phyloP scores from a whole-genome alignment of 1,140 invertebrate species.

The Bombus confusus region DNA sequence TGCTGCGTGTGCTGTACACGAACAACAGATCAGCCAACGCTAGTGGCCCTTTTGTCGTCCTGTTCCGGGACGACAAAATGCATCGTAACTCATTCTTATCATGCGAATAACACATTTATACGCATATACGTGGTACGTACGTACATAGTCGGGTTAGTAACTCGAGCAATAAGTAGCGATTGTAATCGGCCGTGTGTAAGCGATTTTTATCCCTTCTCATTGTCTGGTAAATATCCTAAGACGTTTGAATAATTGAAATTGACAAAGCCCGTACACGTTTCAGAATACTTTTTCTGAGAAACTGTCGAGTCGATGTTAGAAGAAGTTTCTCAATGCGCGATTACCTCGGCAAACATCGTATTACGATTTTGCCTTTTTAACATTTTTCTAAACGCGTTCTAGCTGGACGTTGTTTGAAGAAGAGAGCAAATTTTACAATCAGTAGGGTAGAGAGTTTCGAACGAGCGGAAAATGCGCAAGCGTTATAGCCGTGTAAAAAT shows the following conservation, averaged over 20 bases:
- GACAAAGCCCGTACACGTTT: not conserved
- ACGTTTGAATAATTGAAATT: slow-evolving; percentile 11
- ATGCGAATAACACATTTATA: slow-evolving; percentile 11
- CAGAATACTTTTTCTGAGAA: not conserved
- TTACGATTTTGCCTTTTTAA: not conserved
- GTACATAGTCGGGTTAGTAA: not conserved
- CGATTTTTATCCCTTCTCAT: not conserved
- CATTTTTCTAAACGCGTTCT: too few relatives aligned
- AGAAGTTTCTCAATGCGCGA: not conserved
- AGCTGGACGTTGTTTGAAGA: too few relatives aligned
- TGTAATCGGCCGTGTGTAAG: not conserved
- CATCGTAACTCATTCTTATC: slow-evolving; percentile 48
- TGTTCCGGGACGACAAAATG: slow-evolving; percentile 43
- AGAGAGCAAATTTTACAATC: too few relatives aligned
- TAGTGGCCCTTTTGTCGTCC: slow-evolving; percentile 37
- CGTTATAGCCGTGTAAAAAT: too few relatives aligned
- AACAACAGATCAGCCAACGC: slow-evolving; percentile 30
- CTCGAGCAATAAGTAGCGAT: slow-evolving; percentile 6
- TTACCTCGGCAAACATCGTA: not conserved
- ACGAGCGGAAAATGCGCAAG: too few relatives aligned
- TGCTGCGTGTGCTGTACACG: not conserved
- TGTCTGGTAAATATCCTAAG: not conserved
- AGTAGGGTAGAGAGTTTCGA: too few relatives aligned
- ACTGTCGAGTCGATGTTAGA: not conserved
- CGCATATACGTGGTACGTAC: not conserved